Evolutionary conservation across 2,888 invertebrate genomes (phyloP), one percentile per base, ranked within the genome.

Genomic region (Cheilosia grossa): DNA sequence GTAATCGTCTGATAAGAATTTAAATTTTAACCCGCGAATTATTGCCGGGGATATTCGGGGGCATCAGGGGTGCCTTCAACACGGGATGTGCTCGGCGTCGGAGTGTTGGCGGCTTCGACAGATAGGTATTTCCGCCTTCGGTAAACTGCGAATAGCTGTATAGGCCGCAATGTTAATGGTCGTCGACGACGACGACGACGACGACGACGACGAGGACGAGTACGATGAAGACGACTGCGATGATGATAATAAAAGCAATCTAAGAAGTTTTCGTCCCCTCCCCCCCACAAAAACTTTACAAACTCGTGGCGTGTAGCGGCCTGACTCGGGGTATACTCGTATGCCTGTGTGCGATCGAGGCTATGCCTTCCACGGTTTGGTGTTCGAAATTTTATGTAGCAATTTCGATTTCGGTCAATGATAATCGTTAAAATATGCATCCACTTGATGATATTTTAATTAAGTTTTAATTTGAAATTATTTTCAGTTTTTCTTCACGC

Each of bases 231-330:
- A 70, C 63, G 54, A 69, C 53, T 67, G 64, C 58, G 58, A 73
- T 58, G 80, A 81, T 87, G 87, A 88, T 88, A 88, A 88, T 88
- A 88, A 87, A 88, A 88, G 87, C 87, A 88, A 88, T 88, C 87
- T 88, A 87, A 87, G 88, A 88, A 88, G 86, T 88, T 88, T 51
- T 87, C 74, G 64, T 59, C 27, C 27, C 27, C 66, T 87, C 74
- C 61, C 63, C 27, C 27, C 27, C 66, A 61, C 37, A 30, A 49
- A 73, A 86, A 86, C 82, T 82, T 86, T 81, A 42, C 19, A 59
- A 81, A 72, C 67, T 77, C 51, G 58, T 40, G 21, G 2, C 1
- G 10, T 9, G 74, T 58, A 58, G 33, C 17, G 15, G 7, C n/a
- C 27, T 63, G 67, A 70, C 64, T 73, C 40, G 82, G 70, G 75